phyloP scores from a whole-genome alignment of 53 echinoderm and acorn worm species.

The Hippasteria phrygiana region DNA sequence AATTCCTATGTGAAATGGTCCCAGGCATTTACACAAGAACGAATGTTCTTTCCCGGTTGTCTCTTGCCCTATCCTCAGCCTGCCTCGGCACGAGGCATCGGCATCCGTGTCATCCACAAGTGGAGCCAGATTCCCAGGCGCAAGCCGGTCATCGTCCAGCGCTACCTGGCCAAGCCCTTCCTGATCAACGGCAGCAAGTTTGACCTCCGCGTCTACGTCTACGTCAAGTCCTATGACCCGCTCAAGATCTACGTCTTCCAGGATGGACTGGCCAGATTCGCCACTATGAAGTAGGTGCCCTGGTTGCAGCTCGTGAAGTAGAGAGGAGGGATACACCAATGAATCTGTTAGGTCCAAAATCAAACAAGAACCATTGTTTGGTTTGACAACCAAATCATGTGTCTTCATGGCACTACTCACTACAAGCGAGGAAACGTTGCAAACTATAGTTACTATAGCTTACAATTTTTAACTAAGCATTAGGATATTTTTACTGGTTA shows the following conservation, averaged over 20 bases:
- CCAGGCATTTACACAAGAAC: too few relatives aligned
- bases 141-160: slow-evolving; percentile 93
- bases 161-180: slow-evolving; percentile 94
- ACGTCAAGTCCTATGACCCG: slow-evolving; percentile 92
- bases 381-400: too few relatives aligned
- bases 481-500: too few relatives aligned
- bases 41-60: background rate
- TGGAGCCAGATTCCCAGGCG: slow-evolving; percentile 97
- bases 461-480: too few relatives aligned
- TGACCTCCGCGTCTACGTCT: slow-evolving; percentile 98
- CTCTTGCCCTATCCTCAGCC: slow-evolving; percentile 66
- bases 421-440: too few relatives aligned
- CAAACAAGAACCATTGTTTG: too few relatives aligned
- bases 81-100: slow-evolving; percentile 97
- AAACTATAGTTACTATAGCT: too few relatives aligned
- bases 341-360: too few relatives aligned
- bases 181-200: slow-evolving; percentile 99
- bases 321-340: too few relatives aligned
- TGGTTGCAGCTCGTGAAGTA: background rate
- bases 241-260: slow-evolving; percentile 86
- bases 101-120: slow-evolving; percentile 94
- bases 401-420: too few relatives aligned
- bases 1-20: too few relatives aligned
- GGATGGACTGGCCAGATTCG: slow-evolving; percentile 97
- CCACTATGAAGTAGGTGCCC: slow-evolving; percentile 97